phyloP scores from a whole-genome alignment of 2,113 vertebrate species.

The Psephotus haematonotus region DNA sequence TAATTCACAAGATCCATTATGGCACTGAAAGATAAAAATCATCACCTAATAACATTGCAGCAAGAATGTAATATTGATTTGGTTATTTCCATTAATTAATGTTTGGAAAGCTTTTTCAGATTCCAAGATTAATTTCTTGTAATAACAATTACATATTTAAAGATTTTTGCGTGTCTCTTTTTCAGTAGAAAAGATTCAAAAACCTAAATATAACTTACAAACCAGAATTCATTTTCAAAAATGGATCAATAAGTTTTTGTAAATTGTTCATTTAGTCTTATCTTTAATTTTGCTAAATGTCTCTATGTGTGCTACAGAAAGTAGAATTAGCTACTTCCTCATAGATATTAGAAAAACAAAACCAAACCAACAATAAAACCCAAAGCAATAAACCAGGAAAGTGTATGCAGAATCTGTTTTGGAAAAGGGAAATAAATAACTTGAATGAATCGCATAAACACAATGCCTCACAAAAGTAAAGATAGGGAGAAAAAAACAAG shows the following conservation, averaged over 20 bases:
- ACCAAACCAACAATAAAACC: background rate
- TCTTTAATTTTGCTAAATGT: background rate
- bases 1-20: constrained; percentile 13
- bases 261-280: constrained; percentile 21
- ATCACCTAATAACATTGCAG: background rate
- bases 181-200: background rate
- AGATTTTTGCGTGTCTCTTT: background rate
- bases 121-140: background rate
- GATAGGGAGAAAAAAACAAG: background rate
- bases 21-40: background rate
- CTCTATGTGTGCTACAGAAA: background rate
- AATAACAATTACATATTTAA: constrained; percentile 28
- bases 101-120: constrained; percentile 33
- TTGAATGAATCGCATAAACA: background rate
- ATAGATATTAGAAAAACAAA: background rate
- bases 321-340: background rate
- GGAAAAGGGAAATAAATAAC: background rate
- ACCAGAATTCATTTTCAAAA: constrained; percentile 23
- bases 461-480: background rate
- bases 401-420: background rate
- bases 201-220: constrained; percentile 16
- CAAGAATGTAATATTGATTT: background rate
- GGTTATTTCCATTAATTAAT: constrained; percentile 33
- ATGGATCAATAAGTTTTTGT: constrained; percentile 5
- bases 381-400: background rate